A percentile compares a stretch with the other conserved stretches of the same genome.
Conservation (phyloP, 2,888 invertebrate genomes). For the Cotesia congregata region DNA sequence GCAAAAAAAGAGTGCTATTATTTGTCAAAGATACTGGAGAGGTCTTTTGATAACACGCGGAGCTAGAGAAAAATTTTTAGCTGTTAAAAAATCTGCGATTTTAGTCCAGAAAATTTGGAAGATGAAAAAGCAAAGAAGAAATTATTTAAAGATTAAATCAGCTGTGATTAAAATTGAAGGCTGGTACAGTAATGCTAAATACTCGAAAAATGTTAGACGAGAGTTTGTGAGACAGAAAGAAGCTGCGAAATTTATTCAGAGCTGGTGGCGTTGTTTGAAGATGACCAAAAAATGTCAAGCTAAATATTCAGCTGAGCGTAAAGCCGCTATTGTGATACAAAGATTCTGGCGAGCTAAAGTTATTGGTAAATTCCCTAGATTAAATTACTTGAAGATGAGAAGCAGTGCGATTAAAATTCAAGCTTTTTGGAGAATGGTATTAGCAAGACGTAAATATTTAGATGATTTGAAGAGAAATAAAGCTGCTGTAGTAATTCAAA, state of each 20-base stretch:
- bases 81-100: slow-evolving; percentile 47
- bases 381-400: slow-evolving; percentile 56
- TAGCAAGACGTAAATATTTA: slow-evolving; percentile 40
- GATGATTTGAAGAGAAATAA: slow-evolving; percentile 26
- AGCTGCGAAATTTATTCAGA: slow-evolving; percentile 55
- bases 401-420: slow-evolving; percentile 63
- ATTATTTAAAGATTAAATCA: slow-evolving; percentile 59
- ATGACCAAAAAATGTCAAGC: slow-evolving; percentile 21
- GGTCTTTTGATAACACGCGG: slow-evolving; percentile 37
- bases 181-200: slow-evolving; percentile 66
- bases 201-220: slow-evolving; percentile 41
- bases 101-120: slow-evolving; percentile 65
- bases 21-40: slow-evolving; percentile 55
- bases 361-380: slow-evolving; percentile 54
- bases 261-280: slow-evolving; percentile 56
- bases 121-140: slow-evolving; percentile 64
- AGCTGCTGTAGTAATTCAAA: slow-evolving; percentile 55
- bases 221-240: slow-evolving; percentile 40
- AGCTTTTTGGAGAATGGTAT: slow-evolving; percentile 51
- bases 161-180: slow-evolving; percentile 72
- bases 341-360: slow-evolving; percentile 58
- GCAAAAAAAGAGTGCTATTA: slow-evolving; percentile 42
- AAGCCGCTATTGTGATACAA: slow-evolving; percentile 55
- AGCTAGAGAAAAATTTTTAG: slow-evolving; percentile 35
- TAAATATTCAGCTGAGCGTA: slow-evolving; percentile 43